A percentile compares a stretch with the other conserved stretches of the same genome.
Evolutionary conservation across 2,888 invertebrate genomes (phyloP).

Genomic region (Oligia latruncula): DNA sequence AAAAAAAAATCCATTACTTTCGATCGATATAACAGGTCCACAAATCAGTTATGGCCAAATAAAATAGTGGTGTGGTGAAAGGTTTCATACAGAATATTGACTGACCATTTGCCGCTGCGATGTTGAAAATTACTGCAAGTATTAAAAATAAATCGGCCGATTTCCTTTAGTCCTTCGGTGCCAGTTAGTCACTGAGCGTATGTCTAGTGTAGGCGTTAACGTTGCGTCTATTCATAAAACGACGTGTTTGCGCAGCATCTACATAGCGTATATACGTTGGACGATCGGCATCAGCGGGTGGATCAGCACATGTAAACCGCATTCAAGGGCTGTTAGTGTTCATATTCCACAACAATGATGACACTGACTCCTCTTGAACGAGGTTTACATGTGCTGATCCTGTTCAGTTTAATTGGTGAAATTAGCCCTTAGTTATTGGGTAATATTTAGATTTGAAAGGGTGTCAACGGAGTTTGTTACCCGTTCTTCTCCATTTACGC

Average conservation of each 20-base stretch:
- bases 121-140: neutral
- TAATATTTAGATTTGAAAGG: conserved; percentile 7
- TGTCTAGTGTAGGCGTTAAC: neutral
- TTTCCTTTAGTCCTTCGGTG: neutral
- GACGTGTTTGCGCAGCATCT: neutral
- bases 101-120: neutral
- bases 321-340: neutral
- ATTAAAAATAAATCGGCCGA: neutral
- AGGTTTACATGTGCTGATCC: neutral
- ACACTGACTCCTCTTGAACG: neutral
- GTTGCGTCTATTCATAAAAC: neutral
- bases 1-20: neutral
- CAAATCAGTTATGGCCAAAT: neutral
- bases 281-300: neutral
- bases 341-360: neutral
- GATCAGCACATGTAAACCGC: neutral
- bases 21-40: neutral
- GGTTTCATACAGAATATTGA: neutral
- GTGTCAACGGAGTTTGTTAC: neutral
- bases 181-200: neutral
- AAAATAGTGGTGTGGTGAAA: neutral
- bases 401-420: neutral
- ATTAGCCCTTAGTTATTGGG: neutral
- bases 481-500: neutral
- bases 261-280: neutral